phyloP scores from a whole-genome alignment of 2,888 invertebrate genomes.

The Epinotia ramella region DNA sequence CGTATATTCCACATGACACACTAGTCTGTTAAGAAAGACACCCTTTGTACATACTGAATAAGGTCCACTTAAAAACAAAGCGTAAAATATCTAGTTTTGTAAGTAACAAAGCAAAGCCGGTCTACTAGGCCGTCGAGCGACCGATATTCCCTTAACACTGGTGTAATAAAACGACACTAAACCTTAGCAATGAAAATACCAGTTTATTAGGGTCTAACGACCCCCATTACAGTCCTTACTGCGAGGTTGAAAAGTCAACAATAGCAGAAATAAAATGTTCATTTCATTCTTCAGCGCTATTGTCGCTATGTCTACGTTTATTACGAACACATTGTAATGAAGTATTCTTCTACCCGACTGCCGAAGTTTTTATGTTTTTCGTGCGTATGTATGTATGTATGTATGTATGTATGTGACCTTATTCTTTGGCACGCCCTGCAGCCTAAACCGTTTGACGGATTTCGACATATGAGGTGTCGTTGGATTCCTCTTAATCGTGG shows the following conservation, averaged over 20 bases:
- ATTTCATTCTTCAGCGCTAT: not conserved
- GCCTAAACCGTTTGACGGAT: no score
- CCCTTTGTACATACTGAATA: no score
- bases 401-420: no score
- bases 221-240: conserved; percentile 18
- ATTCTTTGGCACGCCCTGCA: no score
- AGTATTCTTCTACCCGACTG: no score
- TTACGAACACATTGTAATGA: not conserved
- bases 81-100: not conserved
- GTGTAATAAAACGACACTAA: conserved; percentile 26
- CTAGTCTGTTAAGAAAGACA: no score
- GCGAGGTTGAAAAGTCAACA: conserved; percentile 12
- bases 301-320: not conserved
- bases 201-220: conserved; percentile 34
- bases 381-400: no score
- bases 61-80: not conserved
- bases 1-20: no score
- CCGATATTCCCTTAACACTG: conserved; percentile 35
- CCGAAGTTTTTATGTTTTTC: no score
- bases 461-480: no score
- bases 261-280: conserved; percentile 6
- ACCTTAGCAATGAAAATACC: conserved; percentile 28
- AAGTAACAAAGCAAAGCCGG: not conserved
- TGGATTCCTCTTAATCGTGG: no score
- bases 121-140: conserved; percentile 4